Evolutionary conservation across 2,888 invertebrate species (phyloP).

Genomic region (Cremastobaeus sp.): DNA sequence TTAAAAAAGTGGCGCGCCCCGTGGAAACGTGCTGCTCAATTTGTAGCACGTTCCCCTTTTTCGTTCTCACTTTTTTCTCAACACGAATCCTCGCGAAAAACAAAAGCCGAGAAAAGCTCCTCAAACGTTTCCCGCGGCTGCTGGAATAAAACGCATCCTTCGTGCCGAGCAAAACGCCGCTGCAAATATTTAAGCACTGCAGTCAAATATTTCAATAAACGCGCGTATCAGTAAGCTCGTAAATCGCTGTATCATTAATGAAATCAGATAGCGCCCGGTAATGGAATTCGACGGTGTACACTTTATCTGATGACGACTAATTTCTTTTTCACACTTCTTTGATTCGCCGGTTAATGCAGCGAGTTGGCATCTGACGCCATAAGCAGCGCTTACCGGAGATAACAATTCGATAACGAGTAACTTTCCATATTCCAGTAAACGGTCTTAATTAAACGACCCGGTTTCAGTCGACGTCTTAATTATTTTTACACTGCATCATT

Average conservation of each 20-base stretch:
- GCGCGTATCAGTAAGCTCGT: conserved; percentile 24
- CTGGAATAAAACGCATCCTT: neutral
- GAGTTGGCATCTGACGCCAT: conserved; percentile 2
- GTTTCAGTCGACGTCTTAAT: no score
- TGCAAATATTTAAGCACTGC: conserved; percentile 2
- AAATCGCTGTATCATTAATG: conserved; percentile 49
- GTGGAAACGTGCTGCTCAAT: conserved; percentile 45
- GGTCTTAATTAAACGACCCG: no score
- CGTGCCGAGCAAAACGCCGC: neutral
- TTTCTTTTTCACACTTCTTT: conserved; percentile 35
- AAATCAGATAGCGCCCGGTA: conserved; percentile 44
- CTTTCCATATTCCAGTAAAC: no score
- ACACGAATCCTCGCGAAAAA: conserved; percentile 30
- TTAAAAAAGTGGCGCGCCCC: conserved; percentile 40
- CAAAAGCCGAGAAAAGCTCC: conserved; percentile 23
- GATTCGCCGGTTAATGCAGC: conserved; percentile 2
- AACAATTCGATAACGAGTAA: conserved; percentile 5
- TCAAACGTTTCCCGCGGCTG: no score
- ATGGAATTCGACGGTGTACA: conserved; percentile 31
- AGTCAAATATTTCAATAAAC: conserved; percentile 42
- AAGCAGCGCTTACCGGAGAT: neutral
- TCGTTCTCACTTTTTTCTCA: conserved; percentile 44
- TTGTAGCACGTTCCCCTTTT: conserved; percentile 39
- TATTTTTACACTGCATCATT: no score
- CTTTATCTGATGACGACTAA: conserved; percentile 45